Evolutionary conservation across 2,888 invertebrate species (phyloP), one percentile per base, ranked within the genome.

Genomic region (Toxonevra muliebris): DNA sequence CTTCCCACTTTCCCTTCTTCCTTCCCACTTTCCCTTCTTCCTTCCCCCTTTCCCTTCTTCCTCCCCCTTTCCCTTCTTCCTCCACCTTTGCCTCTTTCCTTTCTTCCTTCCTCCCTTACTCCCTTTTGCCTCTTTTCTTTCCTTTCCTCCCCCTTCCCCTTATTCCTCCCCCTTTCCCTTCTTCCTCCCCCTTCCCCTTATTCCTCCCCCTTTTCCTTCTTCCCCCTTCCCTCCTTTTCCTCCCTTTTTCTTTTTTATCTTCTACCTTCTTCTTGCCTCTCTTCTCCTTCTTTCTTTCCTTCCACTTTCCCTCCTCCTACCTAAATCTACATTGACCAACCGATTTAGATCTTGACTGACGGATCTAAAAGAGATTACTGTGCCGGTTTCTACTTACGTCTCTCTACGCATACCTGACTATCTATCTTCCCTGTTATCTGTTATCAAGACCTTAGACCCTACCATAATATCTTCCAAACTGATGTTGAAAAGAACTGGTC

Each of bases 171-270:
- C 11, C 48, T 17, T 15, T 59, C 43, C 2, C 8, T 59, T 42
- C 41, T 1, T 41, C 13, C n/a, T 10, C 4, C 11, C 50, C 20
- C 20, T 48, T 61, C 30, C 19, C 11, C 45, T 41, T 9, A 13
- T n/a, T 7, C 43, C n/a, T 17, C 9, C 42, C 2, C 17, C 13
- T 1, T 59, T 54, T 69, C 71, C 65, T 62, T 58, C 52, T 53
- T 40, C n/a, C 45, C 8, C 48, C 20, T 15, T 50, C 30, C 52
- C 20, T 15, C 11, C 61, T 20, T 59, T 17, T 9, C 30, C 45
- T 50, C 17, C 43, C 9, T 12, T n/a, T 11, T 53, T 13, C 19
- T 15, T 19, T 30, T 0, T 45, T 45, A 11, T 45, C 45, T 45
- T 45, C 11, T 45, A 12, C 45, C 45, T 45, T 45, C 45, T 45